Base-by-base conservation (phyloP, 2,797 vertebrate species). In the Phrynocephalus forsythii region DNA sequence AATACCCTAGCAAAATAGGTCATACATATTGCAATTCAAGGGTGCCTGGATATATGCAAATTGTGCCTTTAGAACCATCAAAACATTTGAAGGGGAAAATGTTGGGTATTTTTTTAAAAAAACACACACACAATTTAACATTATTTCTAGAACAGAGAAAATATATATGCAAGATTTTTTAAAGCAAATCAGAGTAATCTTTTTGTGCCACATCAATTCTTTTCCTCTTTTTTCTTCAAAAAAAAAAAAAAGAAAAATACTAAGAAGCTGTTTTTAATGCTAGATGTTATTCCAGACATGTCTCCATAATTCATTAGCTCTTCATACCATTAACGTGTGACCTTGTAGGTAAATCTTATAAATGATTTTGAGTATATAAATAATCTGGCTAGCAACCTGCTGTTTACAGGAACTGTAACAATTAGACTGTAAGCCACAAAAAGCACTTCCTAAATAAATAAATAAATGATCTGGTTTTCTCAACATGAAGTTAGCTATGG, bases 41-140 rank as follows among this genome's bases (percentile, higher is more conserved):
- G 24, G 75, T 90, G 16, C 13, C 72, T 69, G 48, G 60, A 10
- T 88, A 86, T 56, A 85, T 85, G 20, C 67, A 89, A 94, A 91
- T 81, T 85, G 38, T 89, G 72, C 66, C 78, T 89, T 83, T 81
- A 91, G 82, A 91, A 82, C 3, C 87, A 86, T 28, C 9, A 88
- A 87, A 56, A 90, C 0, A 86, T 89, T 88, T 88, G 8, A 92
- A 91, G 88, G 83, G 10, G 79, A n/a, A 83, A 15, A 44, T 44
- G 38, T 44, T 44, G 83, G 33, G 2, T 76, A 63, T 48, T 48
- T 48, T 22, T 24, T 38, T 8, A 76, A 48, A 76, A 44, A 26
- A 76, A 13, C 6, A 67, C 66, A 67, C 38, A 44, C 38, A 69
- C 68, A 79, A n/a, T 10, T 1, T 38, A 44, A 24, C 10, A 85